Evolutionary conservation across 2,888 invertebrate species (phyloP).

Genomic region (Neuroscelio doddi): DNA sequence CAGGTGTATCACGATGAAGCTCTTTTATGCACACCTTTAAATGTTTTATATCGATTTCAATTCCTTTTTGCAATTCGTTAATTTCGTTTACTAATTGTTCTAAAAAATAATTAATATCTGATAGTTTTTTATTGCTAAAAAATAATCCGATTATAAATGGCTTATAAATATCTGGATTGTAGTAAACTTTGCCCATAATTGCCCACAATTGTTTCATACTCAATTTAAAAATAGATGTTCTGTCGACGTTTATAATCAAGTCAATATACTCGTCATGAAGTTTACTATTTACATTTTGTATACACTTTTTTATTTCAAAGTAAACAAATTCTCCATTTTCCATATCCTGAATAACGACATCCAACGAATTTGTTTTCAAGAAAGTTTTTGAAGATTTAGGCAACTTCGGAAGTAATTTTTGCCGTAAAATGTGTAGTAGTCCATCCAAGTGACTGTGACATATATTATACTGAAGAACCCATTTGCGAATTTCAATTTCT

Average conservation of each 20-base stretch:
- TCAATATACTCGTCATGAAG: conserved; percentile 28
- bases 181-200: too few relatives aligned
- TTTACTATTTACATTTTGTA: conserved; percentile 13
- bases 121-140: conserved; percentile 37
- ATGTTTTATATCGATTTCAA: too few relatives aligned
- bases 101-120: conserved; percentile 19
- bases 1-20: too few relatives aligned
- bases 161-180: too few relatives aligned
- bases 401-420: conserved; percentile 8
- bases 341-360: too few relatives aligned
- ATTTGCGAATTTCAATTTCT: conserved; percentile 3
- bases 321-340: conserved; percentile 32
- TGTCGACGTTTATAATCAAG: conserved; percentile 34
- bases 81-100: conserved; percentile 31
- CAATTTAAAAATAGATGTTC: conserved; percentile 27
- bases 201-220: too few relatives aligned
- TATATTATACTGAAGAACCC: conserved; percentile 1
- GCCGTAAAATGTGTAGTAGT: conserved; percentile 12
- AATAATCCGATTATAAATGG: conserved; percentile 37
- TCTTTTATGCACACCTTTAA: too few relatives aligned
- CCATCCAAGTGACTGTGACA: conserved; percentile 11
- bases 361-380: too few relatives aligned
- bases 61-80: conserved; percentile 15
- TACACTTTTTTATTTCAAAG: conserved; percentile 11
- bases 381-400: conserved; percentile 20